Conservation (phyloP, 2,888 invertebrate genomes). For the Aphodius granarius region DNA sequence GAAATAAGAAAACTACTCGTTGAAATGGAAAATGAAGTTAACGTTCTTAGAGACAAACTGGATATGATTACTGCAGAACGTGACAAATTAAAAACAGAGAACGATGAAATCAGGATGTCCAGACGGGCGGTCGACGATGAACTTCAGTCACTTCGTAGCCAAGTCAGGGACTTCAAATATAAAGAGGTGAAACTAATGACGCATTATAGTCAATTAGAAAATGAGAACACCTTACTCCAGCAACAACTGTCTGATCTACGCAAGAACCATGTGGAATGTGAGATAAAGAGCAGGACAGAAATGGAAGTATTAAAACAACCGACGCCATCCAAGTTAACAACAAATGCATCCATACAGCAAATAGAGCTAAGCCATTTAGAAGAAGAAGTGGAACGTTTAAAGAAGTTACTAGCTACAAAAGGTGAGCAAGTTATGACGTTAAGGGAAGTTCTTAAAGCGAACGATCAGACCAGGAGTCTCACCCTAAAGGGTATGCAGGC, state of each 20-base stretch:
- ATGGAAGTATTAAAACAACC: not conserved
- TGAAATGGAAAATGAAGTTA: not conserved
- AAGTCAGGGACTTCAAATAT: not conserved
- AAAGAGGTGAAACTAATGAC: not conserved
- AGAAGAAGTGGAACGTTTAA: not conserved
- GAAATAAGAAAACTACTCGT: not conserved
- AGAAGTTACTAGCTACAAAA: constrained; percentile 2
- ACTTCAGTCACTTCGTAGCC: not conserved
- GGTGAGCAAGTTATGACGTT: not conserved
- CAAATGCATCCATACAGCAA: not conserved
- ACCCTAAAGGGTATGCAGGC: not conserved
- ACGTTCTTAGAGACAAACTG: not conserved
- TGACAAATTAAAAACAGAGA: not conserved
- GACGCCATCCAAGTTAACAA: too few relatives aligned
- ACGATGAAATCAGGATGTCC: not conserved
- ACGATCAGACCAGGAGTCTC: not conserved
- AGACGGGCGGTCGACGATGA: not conserved
- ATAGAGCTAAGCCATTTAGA: not conserved
- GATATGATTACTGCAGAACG: not conserved
- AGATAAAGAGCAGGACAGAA: constrained; percentile 3
- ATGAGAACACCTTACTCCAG: not conserved
- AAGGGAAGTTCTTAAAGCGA: not conserved
- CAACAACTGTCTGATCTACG: not conserved
- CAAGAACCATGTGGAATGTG: constrained; percentile 3
- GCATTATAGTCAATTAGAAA: constrained; percentile 1